phyloP scores from a whole-genome alignment of 2,797 vertebrate genomes.

The Sebastes steindachneri region DNA sequence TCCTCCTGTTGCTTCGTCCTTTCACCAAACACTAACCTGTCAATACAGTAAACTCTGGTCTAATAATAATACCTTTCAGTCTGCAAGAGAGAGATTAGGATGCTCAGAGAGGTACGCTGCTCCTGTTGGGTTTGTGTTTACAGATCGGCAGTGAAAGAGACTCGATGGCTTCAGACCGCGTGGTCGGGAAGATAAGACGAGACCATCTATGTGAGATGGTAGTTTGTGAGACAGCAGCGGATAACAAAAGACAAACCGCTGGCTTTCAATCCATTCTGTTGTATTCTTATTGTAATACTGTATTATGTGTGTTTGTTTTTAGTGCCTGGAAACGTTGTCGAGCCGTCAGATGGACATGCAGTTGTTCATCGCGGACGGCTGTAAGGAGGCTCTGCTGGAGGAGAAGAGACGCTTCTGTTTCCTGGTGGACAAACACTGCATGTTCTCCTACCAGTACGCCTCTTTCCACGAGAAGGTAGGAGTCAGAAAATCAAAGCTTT shows the following conservation, averaged over 20 bases:
- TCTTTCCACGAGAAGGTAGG: conserved; percentile 91
- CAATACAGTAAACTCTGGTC: conserved; percentile 23
- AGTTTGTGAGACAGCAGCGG: neutral
- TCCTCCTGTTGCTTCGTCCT: conserved; percentile 13
- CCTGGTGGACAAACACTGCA: conserved; percentile 97
- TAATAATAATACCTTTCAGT: conserved; percentile 16
- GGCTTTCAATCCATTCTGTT: neutral
- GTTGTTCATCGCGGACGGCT: conserved; percentile 93
- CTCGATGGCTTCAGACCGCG: conserved; percentile 8
- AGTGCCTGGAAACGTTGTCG: conserved; percentile 85
- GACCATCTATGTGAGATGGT: neutral
- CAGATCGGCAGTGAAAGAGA: conserved; percentile 17
- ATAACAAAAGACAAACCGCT: neutral
- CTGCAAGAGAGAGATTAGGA: conserved; percentile 69
- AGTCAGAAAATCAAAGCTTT: neutral
- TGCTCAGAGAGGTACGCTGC: conserved; percentile 15
- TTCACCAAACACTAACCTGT: conserved; percentile 28
- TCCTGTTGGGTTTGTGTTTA: conserved; percentile 24
- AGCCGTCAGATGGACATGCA: conserved; percentile 94
- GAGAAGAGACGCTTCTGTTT: conserved; percentile 98
- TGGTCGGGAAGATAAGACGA: conserved; percentile 58
- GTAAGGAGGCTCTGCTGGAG: conserved; percentile 93
- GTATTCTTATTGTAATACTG: neutral
- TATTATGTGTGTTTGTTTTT: conserved; percentile 17
- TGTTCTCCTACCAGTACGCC: conserved; percentile 87